Conservation (phyloP, 1,140 invertebrate genomes). For the Scaptomyza pallida region DNA sequence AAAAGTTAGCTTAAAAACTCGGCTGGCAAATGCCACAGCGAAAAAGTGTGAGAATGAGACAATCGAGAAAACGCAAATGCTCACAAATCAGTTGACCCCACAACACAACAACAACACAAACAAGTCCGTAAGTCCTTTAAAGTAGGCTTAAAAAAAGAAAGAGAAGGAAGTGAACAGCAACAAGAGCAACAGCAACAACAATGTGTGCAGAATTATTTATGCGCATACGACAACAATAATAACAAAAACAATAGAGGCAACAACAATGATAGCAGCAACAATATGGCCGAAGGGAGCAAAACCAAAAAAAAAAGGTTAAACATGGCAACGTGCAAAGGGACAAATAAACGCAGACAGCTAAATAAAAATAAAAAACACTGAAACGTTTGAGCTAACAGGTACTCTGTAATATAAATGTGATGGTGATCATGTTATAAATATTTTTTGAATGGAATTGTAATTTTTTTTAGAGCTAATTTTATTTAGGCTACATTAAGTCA, state of each 20-base stretch:
- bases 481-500: no score
- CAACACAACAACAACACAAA: not conserved
- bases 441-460: no score
- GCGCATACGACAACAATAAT: slow-evolving; percentile 49
- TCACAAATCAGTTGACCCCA: slow-evolving; percentile 41
- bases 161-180: slow-evolving; percentile 1
- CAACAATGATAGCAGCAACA: slow-evolving; percentile 54
- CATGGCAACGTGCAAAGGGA: slow-evolving; percentile 50
- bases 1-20: not conserved
- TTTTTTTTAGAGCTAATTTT: no score
- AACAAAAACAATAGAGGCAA: slow-evolving; percentile 33
- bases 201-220: slow-evolving; percentile 68
- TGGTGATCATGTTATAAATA: no score
- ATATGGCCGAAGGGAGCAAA: slow-evolving; percentile 53
- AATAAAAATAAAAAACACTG: not conserved
- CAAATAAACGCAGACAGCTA: slow-evolving; percentile 39
- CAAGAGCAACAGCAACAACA: slow-evolving; percentile 12
- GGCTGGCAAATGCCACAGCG: not conserved
- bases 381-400: not conserved
- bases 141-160: slow-evolving; percentile 13
- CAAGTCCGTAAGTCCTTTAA: slow-evolving; percentile 16
- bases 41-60: not conserved
- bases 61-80: slow-evolving; percentile 21
- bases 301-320: slow-evolving; percentile 60
- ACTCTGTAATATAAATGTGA: not conserved